Percentiles rank a stretch among this genome's conserved stretches.
Conservation (phyloP, 1,140 invertebrate species). For the Drosophila malerkotliana region DNA sequence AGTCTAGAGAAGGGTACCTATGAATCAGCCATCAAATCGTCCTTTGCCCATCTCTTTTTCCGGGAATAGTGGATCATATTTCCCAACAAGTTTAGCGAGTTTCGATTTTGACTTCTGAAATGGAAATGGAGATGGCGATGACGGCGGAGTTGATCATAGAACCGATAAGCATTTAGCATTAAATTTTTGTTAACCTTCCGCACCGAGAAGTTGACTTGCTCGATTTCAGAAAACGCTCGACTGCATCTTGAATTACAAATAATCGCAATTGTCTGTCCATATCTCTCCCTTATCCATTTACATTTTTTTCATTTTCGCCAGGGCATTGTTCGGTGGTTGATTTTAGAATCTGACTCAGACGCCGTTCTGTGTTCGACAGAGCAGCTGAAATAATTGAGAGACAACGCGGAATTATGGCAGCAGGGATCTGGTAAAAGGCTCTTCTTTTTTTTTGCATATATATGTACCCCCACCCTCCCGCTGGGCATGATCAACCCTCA, state of each 20-base stretch:
- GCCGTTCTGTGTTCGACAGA: slow-evolving; percentile 18
- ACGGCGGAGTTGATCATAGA: slow-evolving; percentile 20
- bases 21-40: slow-evolving; percentile 74
- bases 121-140: slow-evolving; percentile 27
- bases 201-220: slow-evolving; percentile 64
- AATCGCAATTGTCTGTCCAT: slow-evolving; percentile 75
- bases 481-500: slow-evolving; percentile 55
- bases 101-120: slow-evolving; percentile 72
- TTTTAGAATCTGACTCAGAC: slow-evolving; percentile 16
- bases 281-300: slow-evolving; percentile 11
- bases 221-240: slow-evolving; percentile 74
- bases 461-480: slow-evolving; percentile 21
- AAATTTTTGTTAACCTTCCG: slow-evolving; percentile 76
- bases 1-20: slow-evolving; percentile 38
- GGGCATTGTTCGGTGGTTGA: slow-evolving; percentile 33
- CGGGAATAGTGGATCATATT: slow-evolving; percentile 62
- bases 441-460: slow-evolving; percentile 61
- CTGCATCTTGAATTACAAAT: slow-evolving; percentile 83
- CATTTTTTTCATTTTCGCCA: slow-evolving; percentile 7
- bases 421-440: slow-evolving; percentile 24
- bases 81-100: slow-evolving; percentile 82
- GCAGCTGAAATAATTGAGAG: slow-evolving; percentile 83
- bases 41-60: slow-evolving; percentile 26
- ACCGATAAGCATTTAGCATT: slow-evolving; percentile 69
- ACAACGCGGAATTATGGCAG: slow-evolving; percentile 73